A percentile compares a stretch with the other conserved stretches of the same genome.
Conservation (phyloP, 2,113 vertebrate species). For the Neogale vison region DNA sequence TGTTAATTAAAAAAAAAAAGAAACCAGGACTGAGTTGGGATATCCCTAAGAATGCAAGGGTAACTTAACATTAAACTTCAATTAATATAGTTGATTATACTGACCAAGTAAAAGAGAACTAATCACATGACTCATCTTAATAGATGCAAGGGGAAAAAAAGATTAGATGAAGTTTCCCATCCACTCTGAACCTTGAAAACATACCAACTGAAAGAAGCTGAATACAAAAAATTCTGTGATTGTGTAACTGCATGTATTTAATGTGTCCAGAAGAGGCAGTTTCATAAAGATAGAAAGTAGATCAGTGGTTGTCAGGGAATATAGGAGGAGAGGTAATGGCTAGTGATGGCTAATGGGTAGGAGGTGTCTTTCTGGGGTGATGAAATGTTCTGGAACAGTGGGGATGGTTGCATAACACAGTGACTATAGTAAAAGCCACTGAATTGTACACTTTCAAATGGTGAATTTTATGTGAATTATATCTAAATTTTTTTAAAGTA, state of each 20-base stretch:
- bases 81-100: slow-evolving; percentile 46
- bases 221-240: background rate
- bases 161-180: slow-evolving; percentile 5
- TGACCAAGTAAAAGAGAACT: slow-evolving; percentile 60
- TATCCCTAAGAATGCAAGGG: slow-evolving; percentile 45
- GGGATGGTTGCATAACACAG: background rate
- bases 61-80: slow-evolving; percentile 56
- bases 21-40: background rate
- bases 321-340: background rate
- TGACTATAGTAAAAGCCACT: background rate
- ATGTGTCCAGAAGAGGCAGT: background rate
- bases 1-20: no score
- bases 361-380: background rate
- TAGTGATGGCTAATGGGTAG: background rate
- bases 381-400: background rate
- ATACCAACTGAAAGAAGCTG: background rate
- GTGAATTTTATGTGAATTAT: background rate
- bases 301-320: background rate
- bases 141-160: background rate
- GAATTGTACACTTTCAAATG: background rate
- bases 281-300: background rate
- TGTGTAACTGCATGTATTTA: background rate
- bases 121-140: slow-evolving; percentile 41
- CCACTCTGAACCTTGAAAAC: background rate
- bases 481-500: background rate